Conservation (phyloP, 2,797 vertebrate species). For the Phrynocephalus guinanensis region DNA sequence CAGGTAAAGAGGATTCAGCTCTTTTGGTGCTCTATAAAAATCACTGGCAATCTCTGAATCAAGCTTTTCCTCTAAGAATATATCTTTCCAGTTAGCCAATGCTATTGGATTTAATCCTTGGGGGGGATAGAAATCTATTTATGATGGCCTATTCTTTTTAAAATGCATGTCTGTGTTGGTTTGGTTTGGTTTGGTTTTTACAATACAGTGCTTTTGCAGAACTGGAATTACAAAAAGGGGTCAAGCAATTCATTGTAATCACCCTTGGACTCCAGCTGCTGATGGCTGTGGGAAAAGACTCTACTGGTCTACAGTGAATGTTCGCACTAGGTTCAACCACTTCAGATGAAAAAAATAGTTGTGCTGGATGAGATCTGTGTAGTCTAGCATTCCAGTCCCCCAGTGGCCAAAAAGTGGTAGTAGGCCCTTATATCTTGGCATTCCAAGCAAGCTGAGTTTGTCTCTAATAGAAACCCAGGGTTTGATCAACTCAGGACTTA, state of each 20-base stretch:
- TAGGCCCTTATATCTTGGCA: too few species aligned
- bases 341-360: background rate
- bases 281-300: background rate
- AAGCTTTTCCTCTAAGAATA: background rate
- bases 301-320: background rate
- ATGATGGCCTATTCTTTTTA: background rate
- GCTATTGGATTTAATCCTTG: background rate
- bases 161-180: background rate
- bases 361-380: background rate
- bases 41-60: background rate
- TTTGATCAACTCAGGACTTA: too few species aligned
- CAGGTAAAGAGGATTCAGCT: slow-evolving; percentile 74
- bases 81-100: background rate
- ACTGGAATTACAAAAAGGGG: background rate
- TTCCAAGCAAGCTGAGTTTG: too few species aligned
- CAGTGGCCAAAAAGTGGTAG: background rate
- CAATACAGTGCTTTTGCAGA: background rate
- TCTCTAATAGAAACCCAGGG: too few species aligned
- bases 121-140: background rate
- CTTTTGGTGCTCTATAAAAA: background rate
- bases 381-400: background rate
- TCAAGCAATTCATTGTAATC: background rate
- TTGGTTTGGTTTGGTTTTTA: slow-evolving; percentile 26
- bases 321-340: background rate
- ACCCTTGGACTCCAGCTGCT: background rate